Evolutionary conservation across 2,113 vertebrate species (phyloP), one percentile per base, ranked within the genome.

Genomic region (Callopanchax toddi): DNA sequence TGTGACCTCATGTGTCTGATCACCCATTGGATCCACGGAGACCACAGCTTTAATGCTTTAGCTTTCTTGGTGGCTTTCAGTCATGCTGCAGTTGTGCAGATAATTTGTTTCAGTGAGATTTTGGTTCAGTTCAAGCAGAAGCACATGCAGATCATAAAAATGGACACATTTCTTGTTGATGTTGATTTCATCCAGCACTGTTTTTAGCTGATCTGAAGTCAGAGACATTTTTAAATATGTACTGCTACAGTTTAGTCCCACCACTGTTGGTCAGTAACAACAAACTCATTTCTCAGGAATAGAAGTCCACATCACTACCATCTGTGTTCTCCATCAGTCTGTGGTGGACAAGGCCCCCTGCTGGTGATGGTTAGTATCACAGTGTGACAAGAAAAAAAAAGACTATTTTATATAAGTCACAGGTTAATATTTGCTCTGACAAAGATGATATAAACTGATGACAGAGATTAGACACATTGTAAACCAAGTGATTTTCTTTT

Each of bases 281-380:
- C 9, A 51, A 32, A 42, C 21, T 12, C 55, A 64, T 23, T 26
- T 5, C 21, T 49, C 32, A 25, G 21, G 20, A 46, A 34, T 18
- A 22, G n/a, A 8, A 17, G 6, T 1, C 12, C 26, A 11, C 56
- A 6, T 4, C 65, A 20, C 37, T 45, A 37, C 60, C 9, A 4
- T 22, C 23, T 57, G 22, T 34, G 25, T 45, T 32, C 49, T 52
- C n/a, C 36, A 5, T 32, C 23, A 42, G 57, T 61, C 34, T 70
- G 80, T 75, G 78, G 82, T 73, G 67, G 58, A 55, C 52, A 51
- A 67, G 26, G 57, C 61, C 83, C 78, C 81, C 83, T 79, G 72
- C 76, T 85, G 86, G 57, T 60, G 12, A 49, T 36, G 29, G 2
- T 4, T 3, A 36, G 23, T 48, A 65, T 37, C 11, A 67, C 62